Conservation (phyloP, 2,797 vertebrate genomes). For the Pseudochirops corinnae region DNA sequence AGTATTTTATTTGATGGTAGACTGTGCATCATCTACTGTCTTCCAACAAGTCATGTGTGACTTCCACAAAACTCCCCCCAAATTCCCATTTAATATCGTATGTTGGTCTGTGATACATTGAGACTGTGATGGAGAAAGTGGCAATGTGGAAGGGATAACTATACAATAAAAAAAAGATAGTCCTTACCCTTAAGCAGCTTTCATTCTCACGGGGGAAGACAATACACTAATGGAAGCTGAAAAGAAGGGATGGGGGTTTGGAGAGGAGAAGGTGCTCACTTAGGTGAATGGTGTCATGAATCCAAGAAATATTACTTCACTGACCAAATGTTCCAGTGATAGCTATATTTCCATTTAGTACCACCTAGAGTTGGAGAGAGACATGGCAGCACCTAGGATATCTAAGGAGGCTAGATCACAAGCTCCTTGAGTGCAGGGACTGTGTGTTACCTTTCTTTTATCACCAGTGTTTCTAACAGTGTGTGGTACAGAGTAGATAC, state of each 20-base stretch:
- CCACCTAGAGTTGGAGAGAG: neutral
- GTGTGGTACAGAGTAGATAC: neutral
- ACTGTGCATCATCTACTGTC: neutral
- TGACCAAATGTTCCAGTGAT: neutral
- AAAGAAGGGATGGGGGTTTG: neutral
- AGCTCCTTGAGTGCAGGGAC: neutral
- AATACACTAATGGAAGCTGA: neutral
- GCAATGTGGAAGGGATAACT: too few relatives aligned
- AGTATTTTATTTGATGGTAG: neutral
- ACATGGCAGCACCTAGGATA: neutral
- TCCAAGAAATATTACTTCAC: neutral
- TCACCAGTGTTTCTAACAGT: neutral
- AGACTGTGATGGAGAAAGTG: too few relatives aligned
- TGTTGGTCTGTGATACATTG: neutral
- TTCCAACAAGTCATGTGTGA: neutral
- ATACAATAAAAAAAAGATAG: neutral
- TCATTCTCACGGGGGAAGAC: neutral
- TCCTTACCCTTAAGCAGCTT: neutral
- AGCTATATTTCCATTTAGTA: neutral
- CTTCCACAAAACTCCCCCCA: neutral
- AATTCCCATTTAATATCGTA: neutral
- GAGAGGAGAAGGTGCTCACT: neutral
- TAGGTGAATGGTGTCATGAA: neutral
- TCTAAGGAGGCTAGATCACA: neutral
- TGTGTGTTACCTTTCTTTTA: neutral